Evolutionary conservation across 2,888 invertebrate genomes (phyloP).

Genomic region (Carcina quercana): DNA sequence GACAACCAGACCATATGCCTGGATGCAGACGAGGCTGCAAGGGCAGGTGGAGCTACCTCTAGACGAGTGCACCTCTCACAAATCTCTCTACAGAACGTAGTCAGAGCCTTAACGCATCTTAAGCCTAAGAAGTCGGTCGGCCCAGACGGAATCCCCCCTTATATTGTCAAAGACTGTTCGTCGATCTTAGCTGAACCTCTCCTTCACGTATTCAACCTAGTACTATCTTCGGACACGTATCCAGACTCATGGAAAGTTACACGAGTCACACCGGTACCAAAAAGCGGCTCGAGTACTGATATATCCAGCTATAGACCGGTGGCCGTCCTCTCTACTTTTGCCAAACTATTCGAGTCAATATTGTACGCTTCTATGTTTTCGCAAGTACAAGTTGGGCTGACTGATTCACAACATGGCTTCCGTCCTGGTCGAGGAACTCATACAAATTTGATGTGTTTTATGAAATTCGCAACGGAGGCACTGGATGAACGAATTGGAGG

Average conservation of each 20-base stretch:
- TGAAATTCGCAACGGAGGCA: background rate
- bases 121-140: slow-evolving; percentile 7
- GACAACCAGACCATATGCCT: slow-evolving; percentile 1
- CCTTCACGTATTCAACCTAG: slow-evolving; percentile 4
- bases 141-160: slow-evolving; percentile 10
- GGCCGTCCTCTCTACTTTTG: background rate
- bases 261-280: slow-evolving; percentile 9
- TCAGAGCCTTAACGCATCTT: slow-evolving; percentile 1
- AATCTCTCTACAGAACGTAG: slow-evolving; percentile 2
- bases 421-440: background rate
- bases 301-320: slow-evolving; percentile 3
- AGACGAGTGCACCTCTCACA: background rate
- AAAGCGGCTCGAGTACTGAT: background rate
- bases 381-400: background rate
- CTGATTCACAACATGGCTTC: background rate
- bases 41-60: background rate
- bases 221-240: background rate
- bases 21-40: background rate
- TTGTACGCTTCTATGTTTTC: background rate
- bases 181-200: slow-evolving; percentile 1
- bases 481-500: background rate
- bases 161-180: slow-evolving; percentile 7
- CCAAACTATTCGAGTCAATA: slow-evolving; percentile 7
- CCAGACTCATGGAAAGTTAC: slow-evolving; percentile 6
- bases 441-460: background rate